These are phyloP conservation scores for Echeneis naucrates DNA, from an alignment of 2,797 vertebrate species.

Conservation along the genomic window DNA sequence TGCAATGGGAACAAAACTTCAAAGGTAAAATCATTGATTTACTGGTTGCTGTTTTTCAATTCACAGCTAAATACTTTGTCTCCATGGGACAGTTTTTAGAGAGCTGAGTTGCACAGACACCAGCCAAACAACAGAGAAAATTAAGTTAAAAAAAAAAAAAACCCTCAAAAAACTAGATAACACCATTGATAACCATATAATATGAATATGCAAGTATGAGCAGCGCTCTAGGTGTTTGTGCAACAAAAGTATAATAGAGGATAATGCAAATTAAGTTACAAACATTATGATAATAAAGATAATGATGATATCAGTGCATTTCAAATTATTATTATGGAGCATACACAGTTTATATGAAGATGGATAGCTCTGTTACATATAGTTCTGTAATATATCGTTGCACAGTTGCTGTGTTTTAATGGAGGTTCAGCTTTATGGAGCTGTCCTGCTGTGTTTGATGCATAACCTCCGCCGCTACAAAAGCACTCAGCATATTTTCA, in stretches of 20 bases:
- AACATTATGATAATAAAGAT: neutral
- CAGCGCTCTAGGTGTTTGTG: neutral
- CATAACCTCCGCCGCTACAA: neutral
- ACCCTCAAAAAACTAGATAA: neutral
- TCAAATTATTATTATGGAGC: neutral
- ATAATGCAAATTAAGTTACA: neutral
- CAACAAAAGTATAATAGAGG: neutral
- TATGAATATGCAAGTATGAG: neutral
- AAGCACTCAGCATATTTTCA: neutral
- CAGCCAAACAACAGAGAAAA: neutral
- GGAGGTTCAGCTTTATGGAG: neutral
- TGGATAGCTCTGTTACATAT: neutral
- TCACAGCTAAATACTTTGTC: too few relatives aligned
- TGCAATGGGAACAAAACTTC: neutral
- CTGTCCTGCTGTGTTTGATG: slow-evolving; percentile 1
- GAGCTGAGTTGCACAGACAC: neutral
- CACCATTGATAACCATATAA: neutral
- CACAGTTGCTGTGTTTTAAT: neutral
- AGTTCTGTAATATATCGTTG: neutral
- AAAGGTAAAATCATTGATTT: neutral
- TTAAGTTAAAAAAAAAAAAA: neutral
- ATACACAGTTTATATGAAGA: neutral
- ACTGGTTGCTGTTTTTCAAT: neutral
- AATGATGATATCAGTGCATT: neutral
- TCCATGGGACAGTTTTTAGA: neutral